Percentiles rank a stretch among this genome's conserved stretches.
phyloP scores from a whole-genome alignment of 2,113 vertebrate species.

The Channa maculata region DNA sequence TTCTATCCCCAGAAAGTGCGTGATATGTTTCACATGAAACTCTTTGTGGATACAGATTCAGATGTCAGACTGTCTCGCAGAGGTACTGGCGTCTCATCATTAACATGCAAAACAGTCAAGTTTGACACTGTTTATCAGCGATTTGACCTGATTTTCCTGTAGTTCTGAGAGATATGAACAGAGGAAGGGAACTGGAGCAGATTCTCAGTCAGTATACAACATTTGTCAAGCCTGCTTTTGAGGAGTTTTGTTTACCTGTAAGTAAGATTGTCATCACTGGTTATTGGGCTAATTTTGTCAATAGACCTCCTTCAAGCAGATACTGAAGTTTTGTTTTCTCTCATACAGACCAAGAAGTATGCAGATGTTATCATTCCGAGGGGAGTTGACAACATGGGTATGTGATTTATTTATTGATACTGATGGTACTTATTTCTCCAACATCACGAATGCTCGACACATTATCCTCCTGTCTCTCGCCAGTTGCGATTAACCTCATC shows the following conservation, averaged over 20 bases:
- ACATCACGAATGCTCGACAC: background rate
- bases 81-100: slow-evolving; percentile 77
- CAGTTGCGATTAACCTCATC: slow-evolving; percentile 98
- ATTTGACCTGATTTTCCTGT: background rate
- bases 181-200: slow-evolving; percentile 96
- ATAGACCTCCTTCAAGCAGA: background rate
- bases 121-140: background rate
- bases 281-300: background rate
- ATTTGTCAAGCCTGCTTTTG: slow-evolving; percentile 97
- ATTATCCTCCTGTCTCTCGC: background rate
- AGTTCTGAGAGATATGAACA: slow-evolving; percentile 95
- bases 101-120: background rate
- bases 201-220: slow-evolving; percentile 96
- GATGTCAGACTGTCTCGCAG: slow-evolving; percentile 94
- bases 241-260: slow-evolving; percentile 97
- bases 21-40: slow-evolving; percentile 98
- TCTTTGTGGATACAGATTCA: slow-evolving; percentile 97
- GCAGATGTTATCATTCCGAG: slow-evolving; percentile 97
- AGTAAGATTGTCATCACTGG: slow-evolving; percentile 34
- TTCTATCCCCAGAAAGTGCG: slow-evolving; percentile 95
- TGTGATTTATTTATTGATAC: slow-evolving; percentile 44
- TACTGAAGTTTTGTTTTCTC: slow-evolving; percentile 6
- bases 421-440: background rate
- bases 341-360: slow-evolving; percentile 95
- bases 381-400: slow-evolving; percentile 99